Base-by-base conservation (phyloP, 1,140 invertebrate genomes). In the Drosophila subobscura region DNA sequence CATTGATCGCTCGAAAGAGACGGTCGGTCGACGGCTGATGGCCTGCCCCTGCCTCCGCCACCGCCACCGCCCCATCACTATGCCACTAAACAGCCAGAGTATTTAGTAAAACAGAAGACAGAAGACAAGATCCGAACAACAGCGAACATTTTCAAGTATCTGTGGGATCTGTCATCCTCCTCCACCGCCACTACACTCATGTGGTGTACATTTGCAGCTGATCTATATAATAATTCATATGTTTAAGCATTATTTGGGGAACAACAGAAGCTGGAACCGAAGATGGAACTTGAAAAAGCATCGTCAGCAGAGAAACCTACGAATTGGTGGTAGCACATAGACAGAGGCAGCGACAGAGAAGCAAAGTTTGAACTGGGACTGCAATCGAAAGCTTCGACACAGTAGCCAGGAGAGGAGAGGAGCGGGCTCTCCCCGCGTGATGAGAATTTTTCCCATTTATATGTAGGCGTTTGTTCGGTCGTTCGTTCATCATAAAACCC, bases 201-300 rank as follows among this genome's bases (percentile, higher is more conserved):
- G 33, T 37, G 33, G 41, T 41, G 44, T 53, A 37, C 64, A 72
- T 79, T 57, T 80, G 77, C 77, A 80, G 77, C 70, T 77, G 81
- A 88, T 86, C 77, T 86, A 86, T 88, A 86, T 86, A 86, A 78
- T 86, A 86, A 86, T 67, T 86, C 70, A 81, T 81, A 72, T 71
- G 78, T 77, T 81, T 77, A 58, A 77, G 66, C 72, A 80, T 80
- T 76, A 67, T 80, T 76, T 74, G 76, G 64, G 33, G 33, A 47
- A 68, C 59, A 47, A 72, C 51, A 84, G 51, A 50, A 66, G 47
- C 52, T 56, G 23, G 25, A 27, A 66, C 10, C 12, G 22, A 27
- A 27, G 57, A 22, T 16, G 58, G 56, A 86, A 74, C 81, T 81
- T 77, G 73, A 81, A 85, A 86, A 75, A 72, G 73, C 81, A 58